Conservation (phyloP, 2,888 invertebrate genomes). For the Coronaproctus castanopsis region DNA sequence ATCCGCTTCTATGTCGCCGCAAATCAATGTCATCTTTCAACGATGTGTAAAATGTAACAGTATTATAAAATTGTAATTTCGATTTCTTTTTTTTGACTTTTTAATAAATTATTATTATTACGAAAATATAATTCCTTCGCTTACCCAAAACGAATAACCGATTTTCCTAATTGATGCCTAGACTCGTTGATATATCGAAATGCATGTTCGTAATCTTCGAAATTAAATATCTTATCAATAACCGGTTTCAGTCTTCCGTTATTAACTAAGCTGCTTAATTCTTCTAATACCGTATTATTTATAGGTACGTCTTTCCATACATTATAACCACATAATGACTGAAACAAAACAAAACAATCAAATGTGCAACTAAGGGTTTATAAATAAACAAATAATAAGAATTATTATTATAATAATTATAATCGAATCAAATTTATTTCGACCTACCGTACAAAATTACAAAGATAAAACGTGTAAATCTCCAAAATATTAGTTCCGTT, state of each 20-base stretch:
- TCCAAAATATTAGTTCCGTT: no score
- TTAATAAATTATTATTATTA: no score
- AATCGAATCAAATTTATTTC: no score
- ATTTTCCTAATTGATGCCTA: slow-evolving; percentile 8
- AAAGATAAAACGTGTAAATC: no score
- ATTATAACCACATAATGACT: slow-evolving; percentile 3
- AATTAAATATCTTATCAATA: slow-evolving; percentile 8
- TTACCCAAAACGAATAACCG: slow-evolving; percentile 9
- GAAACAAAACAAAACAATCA: not conserved
- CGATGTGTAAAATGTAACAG: no score
- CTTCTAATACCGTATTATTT: slow-evolving; percentile 5
- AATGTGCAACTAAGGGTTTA: no score
- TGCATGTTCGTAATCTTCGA: slow-evolving; percentile 9
- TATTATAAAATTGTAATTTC: no score
- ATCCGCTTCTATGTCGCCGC: no score
- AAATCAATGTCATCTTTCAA: no score
- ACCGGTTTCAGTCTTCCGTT: slow-evolving; percentile 11
- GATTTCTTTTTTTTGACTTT: no score
- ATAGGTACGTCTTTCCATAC: slow-evolving; percentile 9
- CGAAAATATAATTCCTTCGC: no score
- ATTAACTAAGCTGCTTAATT: slow-evolving; percentile 8
- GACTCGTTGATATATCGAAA: slow-evolving; percentile 7
- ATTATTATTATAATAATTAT: not conserved
- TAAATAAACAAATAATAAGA: not conserved
- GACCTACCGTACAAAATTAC: no score